Conservation (phyloP, 2,113 vertebrate genomes). For the Phainopepla nitens region DNA sequence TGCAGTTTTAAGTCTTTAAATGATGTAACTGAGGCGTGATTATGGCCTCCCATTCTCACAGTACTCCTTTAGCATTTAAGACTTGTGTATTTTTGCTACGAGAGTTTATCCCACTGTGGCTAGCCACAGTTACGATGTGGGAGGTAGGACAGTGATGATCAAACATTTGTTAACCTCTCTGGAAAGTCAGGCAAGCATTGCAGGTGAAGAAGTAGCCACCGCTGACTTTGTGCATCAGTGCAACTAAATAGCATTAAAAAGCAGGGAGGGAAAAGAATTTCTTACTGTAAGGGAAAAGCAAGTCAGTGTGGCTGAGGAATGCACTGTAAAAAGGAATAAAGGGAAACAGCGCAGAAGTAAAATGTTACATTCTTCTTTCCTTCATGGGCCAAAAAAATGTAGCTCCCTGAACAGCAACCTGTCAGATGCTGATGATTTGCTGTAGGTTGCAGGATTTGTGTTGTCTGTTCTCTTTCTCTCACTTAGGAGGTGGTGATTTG, state of each 20-base stretch:
- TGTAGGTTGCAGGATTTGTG: neutral
- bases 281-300: neutral
- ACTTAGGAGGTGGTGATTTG: neutral
- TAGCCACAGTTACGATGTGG: conserved; percentile 3
- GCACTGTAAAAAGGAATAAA: neutral
- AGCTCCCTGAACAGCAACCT: neutral
- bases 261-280: neutral
- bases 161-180: conserved; percentile 1
- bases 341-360: neutral
- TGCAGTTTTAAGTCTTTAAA: conserved; percentile 30
- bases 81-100: neutral
- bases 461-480: neutral
- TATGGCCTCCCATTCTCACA: neutral
- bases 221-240: neutral
- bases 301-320: neutral
- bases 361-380: neutral
- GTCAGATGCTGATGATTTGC: neutral
- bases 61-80: neutral
- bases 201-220: neutral
- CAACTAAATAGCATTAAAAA: neutral
- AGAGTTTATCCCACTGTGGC: neutral
- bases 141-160: neutral
- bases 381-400: neutral
- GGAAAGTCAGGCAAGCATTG: neutral
- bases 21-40: neutral